Evolutionary conservation across 2,113 vertebrate species (phyloP).

Genomic region (Ammodytes marinus): DNA sequence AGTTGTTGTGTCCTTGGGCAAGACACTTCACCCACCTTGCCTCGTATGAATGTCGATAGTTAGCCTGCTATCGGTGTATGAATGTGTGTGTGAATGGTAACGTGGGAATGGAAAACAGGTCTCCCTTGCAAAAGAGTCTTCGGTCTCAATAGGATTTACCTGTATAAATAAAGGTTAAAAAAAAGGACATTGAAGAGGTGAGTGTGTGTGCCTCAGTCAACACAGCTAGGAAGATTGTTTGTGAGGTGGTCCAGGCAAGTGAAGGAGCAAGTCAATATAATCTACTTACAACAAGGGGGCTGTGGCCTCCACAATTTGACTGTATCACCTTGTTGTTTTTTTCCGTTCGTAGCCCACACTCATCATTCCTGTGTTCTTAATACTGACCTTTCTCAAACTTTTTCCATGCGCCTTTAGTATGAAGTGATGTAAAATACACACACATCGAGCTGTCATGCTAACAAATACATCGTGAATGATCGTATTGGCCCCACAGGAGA

Average conservation of each 20-base stretch:
- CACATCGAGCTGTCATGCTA: conserved; percentile 1
- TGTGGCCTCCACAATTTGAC: not conserved
- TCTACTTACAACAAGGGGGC: not conserved
- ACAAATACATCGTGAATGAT: not conserved
- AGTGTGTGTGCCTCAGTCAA: not conserved
- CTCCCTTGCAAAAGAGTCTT: no score
- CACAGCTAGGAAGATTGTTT: not conserved
- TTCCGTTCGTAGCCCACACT: not conserved
- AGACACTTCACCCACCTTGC: no score
- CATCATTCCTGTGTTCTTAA: not conserved
- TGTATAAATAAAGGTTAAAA: no score
- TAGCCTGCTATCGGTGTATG: no score
- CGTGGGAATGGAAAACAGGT: no score
- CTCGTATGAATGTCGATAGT: no score
- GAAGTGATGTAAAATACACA: not conserved
- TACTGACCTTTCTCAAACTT: not conserved
- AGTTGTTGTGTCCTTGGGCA: no score
- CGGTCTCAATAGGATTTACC: no score
- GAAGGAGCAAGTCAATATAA: not conserved
- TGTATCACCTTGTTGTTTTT: not conserved
- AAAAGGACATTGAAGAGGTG: not conserved
- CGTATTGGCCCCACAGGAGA: not conserved
- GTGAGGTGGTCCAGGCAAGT: not conserved
- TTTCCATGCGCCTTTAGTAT: not conserved
- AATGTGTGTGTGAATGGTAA: no score